Base-by-base conservation (phyloP, 2,888 invertebrate species). In the Pollenia griseotomentosa region DNA sequence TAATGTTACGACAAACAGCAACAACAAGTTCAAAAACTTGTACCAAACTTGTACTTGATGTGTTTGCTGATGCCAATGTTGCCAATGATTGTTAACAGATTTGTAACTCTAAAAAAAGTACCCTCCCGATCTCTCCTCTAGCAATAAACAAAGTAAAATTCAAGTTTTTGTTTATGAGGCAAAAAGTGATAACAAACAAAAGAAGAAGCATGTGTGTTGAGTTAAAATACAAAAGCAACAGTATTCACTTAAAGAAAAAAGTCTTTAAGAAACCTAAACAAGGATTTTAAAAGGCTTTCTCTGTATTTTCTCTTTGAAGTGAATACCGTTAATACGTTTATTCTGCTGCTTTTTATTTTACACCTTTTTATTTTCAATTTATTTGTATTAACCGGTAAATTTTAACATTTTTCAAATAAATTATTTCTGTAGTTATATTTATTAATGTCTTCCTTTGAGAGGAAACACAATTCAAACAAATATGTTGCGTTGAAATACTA, bases 1-100 rank as follows among this genome's bases (percentile, higher is more conserved):
- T 40, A 42, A 70, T 61, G 19, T 83, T 83, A 63, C 44, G 10
- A 59, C 70, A 73, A 74, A 48, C 63, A 83, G 16, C 55, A 70
- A 63, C 65, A 65, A 53, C 63, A 71, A 83, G 77, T 48, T 68
- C 1, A 79, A 63, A 40, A 80, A 75, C 79, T 84, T 84, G 78
- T 66, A 71, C 55, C 33, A 71, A 78, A 78, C 78, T 79, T 68
- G 80, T 68, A 74, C 23, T 68, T 85, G 74, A 79, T 74, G 66
- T 68, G 65, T 83, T 78, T 71, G 61, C 55, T 65, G 71, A 70
- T 33, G 66, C 42, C 66, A 68, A 68, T 57, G 73, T 63, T 66
- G 66, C 79, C 66, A 61, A 66, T 23, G 66, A 71, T 55, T 68
- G 65, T 65, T 61, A 79, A 53, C 51, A 79, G 71, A 79, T 66